phyloP scores from a whole-genome alignment of 2,113 vertebrate genomes.

The Labeo rohita region DNA sequence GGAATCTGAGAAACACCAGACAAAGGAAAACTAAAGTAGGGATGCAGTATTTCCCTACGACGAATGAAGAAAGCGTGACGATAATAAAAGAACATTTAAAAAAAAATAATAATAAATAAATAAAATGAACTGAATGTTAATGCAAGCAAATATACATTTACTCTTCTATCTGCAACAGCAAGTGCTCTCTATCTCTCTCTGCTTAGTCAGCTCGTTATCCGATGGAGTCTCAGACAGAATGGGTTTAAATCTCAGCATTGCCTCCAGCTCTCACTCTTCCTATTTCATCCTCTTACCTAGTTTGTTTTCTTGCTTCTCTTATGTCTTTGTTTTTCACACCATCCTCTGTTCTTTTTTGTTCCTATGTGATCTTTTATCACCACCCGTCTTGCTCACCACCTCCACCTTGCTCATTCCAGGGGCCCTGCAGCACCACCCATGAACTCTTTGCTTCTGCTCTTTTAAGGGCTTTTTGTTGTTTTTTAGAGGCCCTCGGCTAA shows the following conservation, averaged over 20 bases:
- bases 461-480: not conserved
- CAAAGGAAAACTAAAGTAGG: not conserved
- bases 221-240: conserved; percentile 75
- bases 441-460: conserved; percentile 22
- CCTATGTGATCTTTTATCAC: conserved; percentile 37
- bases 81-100: not conserved
- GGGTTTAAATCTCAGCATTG: conserved; percentile 76
- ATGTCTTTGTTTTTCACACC: conserved; percentile 43
- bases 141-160: conserved; percentile 22
- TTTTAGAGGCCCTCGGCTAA: conserved; percentile 22
- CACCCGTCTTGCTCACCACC: not conserved
- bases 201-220: conserved; percentile 78
- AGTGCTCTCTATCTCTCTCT: conserved; percentile 49
- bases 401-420: conserved; percentile 13
- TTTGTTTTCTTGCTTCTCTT: conserved; percentile 50
- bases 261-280: conserved; percentile 57
- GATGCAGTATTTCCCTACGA: not conserved
- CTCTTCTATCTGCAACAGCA: not conserved
- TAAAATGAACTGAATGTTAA: conserved; percentile 4
- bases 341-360: conserved; percentile 37
- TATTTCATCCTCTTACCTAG: conserved; percentile 28
- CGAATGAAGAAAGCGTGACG: not conserved
- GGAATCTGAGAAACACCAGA: conserved; percentile 2
- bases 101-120: not conserved
- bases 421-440: not conserved